phyloP scores from a whole-genome alignment of 2,888 invertebrate genomes.

The Cancer borealis region DNA sequence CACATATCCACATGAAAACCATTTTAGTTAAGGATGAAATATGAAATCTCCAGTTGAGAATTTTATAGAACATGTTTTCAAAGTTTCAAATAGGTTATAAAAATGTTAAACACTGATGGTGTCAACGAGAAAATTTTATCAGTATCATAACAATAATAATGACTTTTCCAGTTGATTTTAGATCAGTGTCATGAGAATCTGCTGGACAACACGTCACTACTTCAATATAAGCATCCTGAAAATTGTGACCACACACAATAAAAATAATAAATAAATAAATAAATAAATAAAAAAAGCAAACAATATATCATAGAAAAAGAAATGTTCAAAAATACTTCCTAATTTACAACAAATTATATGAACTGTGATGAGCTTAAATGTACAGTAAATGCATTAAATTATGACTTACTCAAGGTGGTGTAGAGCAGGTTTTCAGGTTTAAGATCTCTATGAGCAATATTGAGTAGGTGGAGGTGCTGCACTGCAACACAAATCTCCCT shows the following conservation, averaged over 20 bases:
- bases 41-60: no score
- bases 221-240: no score
- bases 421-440: conserved; percentile 98
- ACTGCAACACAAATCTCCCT: conserved; percentile 97
- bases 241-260: not conserved
- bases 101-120: not conserved
- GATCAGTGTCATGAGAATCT: no score
- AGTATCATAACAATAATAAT: no score
- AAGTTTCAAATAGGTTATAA: not conserved
- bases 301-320: not conserved
- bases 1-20: no score
- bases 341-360: not conserved
- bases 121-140: not conserved
- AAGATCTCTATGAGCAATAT: conserved; percentile 98
- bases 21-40: no score
- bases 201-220: not conserved
- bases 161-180: not conserved
- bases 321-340: not conserved
- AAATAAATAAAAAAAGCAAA: conserved; percentile 22
- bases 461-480: conserved; percentile 93
- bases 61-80: not conserved
- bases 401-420: conserved; percentile 84
- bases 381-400: no score
- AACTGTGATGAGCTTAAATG: not conserved
- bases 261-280: conserved; percentile 5